A percentile compares a stretch with the other conserved stretches of the same genome.
Conservation (phyloP, 2,113 vertebrate species). For the Ardeotis arabs region DNA sequence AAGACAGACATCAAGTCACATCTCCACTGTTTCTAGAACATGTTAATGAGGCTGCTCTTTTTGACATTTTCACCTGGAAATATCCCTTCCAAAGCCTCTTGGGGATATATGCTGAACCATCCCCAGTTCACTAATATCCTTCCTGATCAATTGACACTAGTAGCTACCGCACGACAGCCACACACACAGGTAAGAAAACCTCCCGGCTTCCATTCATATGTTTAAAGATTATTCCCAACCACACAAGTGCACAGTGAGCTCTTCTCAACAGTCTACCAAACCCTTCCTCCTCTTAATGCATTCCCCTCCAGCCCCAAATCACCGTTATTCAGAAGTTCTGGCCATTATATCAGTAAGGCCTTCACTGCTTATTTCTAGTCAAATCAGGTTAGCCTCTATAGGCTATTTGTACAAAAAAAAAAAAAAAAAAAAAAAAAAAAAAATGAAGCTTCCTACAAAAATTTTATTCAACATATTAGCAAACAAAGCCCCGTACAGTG, state of each 20-base stretch:
- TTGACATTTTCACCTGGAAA: not conserved
- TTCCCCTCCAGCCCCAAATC: not conserved
- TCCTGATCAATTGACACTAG: not conserved
- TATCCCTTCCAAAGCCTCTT: not conserved
- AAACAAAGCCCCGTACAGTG: not conserved
- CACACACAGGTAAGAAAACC: not conserved
- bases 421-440: not conserved
- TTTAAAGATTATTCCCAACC: not conserved
- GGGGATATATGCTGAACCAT: not conserved
- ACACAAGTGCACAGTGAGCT: not conserved
- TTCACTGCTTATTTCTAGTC: not conserved
- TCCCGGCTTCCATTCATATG: not conserved
- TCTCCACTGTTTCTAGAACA: not conserved
- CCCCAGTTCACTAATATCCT: not conserved
- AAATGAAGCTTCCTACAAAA: not conserved
- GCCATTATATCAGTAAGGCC: not conserved
- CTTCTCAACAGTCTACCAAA: not conserved
- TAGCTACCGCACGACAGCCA: not conserved
- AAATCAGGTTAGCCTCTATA: not conserved
- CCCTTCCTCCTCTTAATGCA: not conserved
- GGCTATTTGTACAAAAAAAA: not conserved
- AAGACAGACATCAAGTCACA: not conserved
- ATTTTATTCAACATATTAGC: not conserved
- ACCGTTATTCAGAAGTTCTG: not conserved
- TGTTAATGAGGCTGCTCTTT: not conserved